Percentiles rank a stretch among this genome's conserved stretches.
Evolutionary conservation across 1,140 invertebrate species (phyloP).

Genomic region (Pristionchus pacificus): DNA sequence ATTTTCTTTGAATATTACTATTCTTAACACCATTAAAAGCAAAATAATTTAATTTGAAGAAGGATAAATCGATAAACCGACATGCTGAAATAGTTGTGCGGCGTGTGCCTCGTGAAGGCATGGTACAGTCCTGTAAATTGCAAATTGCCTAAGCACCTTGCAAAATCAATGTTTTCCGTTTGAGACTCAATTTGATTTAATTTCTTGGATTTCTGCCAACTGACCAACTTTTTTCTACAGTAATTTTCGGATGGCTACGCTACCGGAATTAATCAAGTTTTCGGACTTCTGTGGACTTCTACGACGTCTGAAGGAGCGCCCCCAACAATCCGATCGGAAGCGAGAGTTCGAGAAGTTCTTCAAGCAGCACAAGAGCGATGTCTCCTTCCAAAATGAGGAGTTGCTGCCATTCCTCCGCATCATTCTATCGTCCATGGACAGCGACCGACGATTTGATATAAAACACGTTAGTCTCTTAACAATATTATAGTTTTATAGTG

Average conservation of each 20-base stretch:
- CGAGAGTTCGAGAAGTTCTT: not conserved
- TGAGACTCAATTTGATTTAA: not conserved
- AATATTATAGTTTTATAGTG: no score
- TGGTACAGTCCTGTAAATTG: no score
- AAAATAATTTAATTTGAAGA: no score
- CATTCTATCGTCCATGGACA: not conserved
- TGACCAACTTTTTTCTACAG: not conserved
- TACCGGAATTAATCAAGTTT: not conserved
- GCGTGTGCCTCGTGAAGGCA: no score
- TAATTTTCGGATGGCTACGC: not conserved
- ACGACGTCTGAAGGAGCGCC: not conserved
- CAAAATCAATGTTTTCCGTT: not conserved
- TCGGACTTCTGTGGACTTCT: not conserved
- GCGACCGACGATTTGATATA: not conserved
- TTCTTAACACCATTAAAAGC: no score
- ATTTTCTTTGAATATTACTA: no score
- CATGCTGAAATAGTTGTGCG: no score
- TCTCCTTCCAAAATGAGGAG: not conserved
- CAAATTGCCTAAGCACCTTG: no score
- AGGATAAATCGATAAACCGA: no score
- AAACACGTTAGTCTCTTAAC: not conserved
- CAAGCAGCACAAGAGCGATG: not conserved
- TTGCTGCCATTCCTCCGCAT: conserved; percentile 1
- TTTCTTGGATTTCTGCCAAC: not conserved
- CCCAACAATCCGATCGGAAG: not conserved